A percentile compares a stretch with the other conserved stretches of the same genome.
Evolutionary conservation across 2,797 vertebrate genomes (phyloP).

Genomic region (Crenichthys baileyi): DNA sequence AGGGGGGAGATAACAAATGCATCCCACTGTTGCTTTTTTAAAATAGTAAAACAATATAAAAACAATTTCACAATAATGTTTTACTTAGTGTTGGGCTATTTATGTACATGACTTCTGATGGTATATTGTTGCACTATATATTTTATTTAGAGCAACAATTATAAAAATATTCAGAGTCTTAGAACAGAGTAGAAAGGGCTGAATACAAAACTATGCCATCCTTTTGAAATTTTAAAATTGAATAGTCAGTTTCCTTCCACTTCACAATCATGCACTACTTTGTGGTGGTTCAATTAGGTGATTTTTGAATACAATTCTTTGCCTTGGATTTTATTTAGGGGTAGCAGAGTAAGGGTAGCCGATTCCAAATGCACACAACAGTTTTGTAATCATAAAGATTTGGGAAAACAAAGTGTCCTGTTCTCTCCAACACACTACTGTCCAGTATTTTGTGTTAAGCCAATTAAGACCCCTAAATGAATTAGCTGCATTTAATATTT

Average conservation of each 20-base stretch:
- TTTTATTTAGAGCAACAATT: not conserved
- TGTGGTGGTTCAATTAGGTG: too few species aligned
- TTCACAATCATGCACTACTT: too few species aligned
- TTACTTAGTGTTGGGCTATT: not conserved
- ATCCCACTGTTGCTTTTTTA: not conserved
- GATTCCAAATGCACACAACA: not conserved
- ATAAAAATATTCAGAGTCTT: too few species aligned
- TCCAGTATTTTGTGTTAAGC: not conserved
- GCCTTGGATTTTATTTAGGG: too few species aligned
- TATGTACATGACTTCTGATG: not conserved
- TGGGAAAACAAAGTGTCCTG: not conserved
- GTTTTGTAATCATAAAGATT: not conserved
- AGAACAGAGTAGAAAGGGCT: too few species aligned
- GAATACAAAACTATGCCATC: too few species aligned
- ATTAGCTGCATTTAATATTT: not conserved
- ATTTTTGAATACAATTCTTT: not conserved
- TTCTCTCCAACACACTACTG: not conserved
- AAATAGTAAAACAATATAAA: not conserved
- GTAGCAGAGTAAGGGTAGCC: not conserved
- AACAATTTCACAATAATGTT: not conserved
- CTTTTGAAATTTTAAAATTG: too few species aligned
- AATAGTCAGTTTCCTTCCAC: too few species aligned
- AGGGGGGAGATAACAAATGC: not conserved
- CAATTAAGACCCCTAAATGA: not conserved
- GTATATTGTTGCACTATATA: not conserved